Conservation (phyloP, 2,113 vertebrate genomes). For the Turdus rufiventris region DNA sequence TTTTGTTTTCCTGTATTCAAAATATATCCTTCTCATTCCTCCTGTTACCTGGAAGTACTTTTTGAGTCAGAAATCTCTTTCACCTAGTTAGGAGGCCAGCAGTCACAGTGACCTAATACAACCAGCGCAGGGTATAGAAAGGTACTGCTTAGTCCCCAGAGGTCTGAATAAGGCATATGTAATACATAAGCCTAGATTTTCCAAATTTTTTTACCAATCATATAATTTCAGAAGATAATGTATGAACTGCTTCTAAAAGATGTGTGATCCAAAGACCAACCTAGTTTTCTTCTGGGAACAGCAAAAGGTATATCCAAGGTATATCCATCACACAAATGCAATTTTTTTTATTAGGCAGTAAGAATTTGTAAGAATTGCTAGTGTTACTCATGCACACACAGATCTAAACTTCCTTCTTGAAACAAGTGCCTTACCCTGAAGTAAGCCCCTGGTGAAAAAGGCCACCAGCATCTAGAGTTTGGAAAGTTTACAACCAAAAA, state of each 20-base stretch:
- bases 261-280: background rate
- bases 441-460: background rate
- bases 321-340: background rate
- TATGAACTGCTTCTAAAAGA: background rate
- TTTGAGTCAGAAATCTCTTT: background rate
- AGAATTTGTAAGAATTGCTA: background rate
- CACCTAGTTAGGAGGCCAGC: background rate
- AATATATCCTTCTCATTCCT: background rate
- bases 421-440: background rate
- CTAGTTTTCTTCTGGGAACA: background rate
- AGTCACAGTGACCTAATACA: background rate
- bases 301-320: background rate
- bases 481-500: background rate
- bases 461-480: background rate
- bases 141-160: background rate
- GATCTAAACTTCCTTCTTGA: background rate
- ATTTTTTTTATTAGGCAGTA: background rate
- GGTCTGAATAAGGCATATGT: background rate
- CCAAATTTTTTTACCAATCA: background rate
- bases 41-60: background rate
- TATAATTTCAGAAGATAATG: background rate
- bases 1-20: background rate
- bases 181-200: background rate
- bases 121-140: background rate
- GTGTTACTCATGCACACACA: background rate